Base-by-base conservation (phyloP, 2,797 vertebrate species). In the Fratercula arctica region DNA sequence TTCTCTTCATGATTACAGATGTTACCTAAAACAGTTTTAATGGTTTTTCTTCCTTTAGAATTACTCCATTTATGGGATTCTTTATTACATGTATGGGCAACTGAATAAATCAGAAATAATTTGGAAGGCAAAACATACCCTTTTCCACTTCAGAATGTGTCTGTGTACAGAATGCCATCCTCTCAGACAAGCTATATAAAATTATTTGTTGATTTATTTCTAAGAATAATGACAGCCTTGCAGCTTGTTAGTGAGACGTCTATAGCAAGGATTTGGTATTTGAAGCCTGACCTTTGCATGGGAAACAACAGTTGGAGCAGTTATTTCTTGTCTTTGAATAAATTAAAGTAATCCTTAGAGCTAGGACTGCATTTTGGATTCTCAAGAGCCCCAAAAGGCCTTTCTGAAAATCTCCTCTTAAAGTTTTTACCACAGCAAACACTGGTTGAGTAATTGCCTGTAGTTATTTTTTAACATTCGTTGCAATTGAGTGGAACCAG, bases 211-310 rank as follows among this genome's bases (percentile, higher is more conserved):
- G 80, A 61, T 46, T 94, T 92, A 63, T 83, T 93, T 94, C 41
- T 56, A 46, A 87, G 48, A 91, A 59, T 66, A 78, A 93, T 57
- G 79, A 75, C 79, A 87, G 54, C 46, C 66, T 93, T 51, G 46
- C 76, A 85, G 75, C 81, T 95, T 89, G 80, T 90, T 94, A 93
- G 80, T 19, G 68, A 94, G 68, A 75, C 70, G 33, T 51, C 76
- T 93, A 24, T 28, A 91, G 66, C 63, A 79, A 83, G 50, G 76
- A 78, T 63, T 78, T 78, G 57, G 61, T 93, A 94, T 94, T 94
- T 95, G 72, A 93, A 93, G 66, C 59, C 76, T 95, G 94, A 97
- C 94, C 90, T 97, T 97, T 95, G 66, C 81, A 75, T 37, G 13
- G 79, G 54, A 91, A 93, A 93, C 72, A 85, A 56, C 57, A 92